phyloP scores from a whole-genome alignment of 2,888 invertebrate species.

The Isoperla grammatica region DNA sequence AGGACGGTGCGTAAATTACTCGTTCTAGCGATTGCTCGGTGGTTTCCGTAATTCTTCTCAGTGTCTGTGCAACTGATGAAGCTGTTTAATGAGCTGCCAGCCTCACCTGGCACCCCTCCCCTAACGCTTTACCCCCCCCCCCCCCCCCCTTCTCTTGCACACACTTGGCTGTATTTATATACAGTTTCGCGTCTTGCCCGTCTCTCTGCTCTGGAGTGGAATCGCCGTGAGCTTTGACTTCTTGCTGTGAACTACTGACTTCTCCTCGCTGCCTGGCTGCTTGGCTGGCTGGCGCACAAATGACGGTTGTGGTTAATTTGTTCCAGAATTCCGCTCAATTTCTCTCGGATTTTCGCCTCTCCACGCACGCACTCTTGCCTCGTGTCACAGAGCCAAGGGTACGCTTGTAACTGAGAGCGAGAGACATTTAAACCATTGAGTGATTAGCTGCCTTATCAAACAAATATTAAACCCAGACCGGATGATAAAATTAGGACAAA shows the following conservation, averaged over 20 bases:
- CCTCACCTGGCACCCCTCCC: conserved; percentile 23
- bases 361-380: too few species aligned
- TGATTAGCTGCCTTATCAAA: too few species aligned
- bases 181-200: background rate
- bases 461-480: too few species aligned
- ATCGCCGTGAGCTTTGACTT: background rate
- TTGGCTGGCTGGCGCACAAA: background rate
- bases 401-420: too few species aligned
- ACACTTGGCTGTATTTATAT: conserved; percentile 4
- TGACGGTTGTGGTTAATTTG: background rate
- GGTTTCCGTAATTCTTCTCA: background rate
- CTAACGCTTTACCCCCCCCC: conserved; percentile 5
- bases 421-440: too few species aligned
- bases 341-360: too few species aligned
- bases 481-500: too few species aligned
- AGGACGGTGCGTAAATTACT: too few species aligned
- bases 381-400: too few species aligned
- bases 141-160: background rate
- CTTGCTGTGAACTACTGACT: background rate
- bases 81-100: conserved; percentile 30
- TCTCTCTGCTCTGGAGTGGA: background rate
- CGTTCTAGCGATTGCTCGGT: background rate
- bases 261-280: too few species aligned
- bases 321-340: background rate
- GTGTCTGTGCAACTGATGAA: conserved; percentile 22